Evolutionary conservation across 1,140 invertebrate genomes (phyloP).

Genomic region (Polyergus mexicanus): DNA sequence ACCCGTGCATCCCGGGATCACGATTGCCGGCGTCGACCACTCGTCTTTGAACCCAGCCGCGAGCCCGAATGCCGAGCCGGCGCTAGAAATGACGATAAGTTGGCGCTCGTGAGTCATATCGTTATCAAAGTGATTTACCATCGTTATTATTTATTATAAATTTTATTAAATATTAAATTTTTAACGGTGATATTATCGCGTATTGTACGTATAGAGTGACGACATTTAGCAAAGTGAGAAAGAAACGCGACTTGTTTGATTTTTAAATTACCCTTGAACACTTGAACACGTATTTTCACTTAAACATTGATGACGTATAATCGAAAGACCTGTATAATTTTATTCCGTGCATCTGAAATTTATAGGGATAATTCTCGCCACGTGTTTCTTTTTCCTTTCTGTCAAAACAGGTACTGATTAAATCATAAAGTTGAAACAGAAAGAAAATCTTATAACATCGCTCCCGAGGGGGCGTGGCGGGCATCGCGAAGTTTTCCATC

Average conservation of each 20-base stretch:
- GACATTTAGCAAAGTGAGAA: background rate
- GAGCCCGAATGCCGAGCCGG: background rate
- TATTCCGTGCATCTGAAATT: background rate
- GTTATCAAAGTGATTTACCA: background rate
- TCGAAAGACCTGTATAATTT: background rate
- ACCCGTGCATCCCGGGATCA: background rate
- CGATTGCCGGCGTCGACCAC: conserved; percentile 6
- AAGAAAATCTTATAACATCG: conserved; percentile 40
- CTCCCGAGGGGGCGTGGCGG: conserved; percentile 18
- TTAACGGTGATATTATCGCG: background rate
- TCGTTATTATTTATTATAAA: background rate
- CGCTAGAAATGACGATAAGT: background rate
- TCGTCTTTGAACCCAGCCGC: conserved; percentile 20
- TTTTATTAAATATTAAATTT: background rate
- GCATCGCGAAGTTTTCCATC: conserved; percentile 47
- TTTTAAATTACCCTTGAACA: no score
- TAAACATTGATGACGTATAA: background rate
- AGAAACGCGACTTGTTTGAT: background rate
- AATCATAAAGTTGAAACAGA: conserved; percentile 52
- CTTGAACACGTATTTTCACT: background rate
- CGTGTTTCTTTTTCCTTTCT: background rate
- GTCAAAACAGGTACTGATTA: conserved; percentile 43
- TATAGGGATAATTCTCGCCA: background rate
- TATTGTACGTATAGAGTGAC: background rate
- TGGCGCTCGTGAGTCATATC: no score